phyloP scores from a whole-genome alignment of 2,888 invertebrate genomes.

The Sphaerophoria taeniata region DNA sequence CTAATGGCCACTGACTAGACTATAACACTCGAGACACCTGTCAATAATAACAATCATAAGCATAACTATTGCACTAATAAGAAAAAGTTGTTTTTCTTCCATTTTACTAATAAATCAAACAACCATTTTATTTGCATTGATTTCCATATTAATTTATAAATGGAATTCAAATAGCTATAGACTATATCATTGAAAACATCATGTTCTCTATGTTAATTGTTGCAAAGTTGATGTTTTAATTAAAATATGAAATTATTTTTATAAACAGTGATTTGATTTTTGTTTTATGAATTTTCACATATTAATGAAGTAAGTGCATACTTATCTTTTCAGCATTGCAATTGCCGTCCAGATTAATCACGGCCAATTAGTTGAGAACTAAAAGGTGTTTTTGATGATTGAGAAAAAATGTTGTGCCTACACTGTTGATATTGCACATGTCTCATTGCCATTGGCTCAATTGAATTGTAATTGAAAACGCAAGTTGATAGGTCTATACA shows the following conservation, averaged over 20 bases:
- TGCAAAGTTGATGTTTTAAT: conserved; percentile 40
- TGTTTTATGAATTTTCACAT: conserved; percentile 28
- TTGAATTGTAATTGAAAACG: conserved; percentile 19
- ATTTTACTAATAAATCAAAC: neutral
- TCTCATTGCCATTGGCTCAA: conserved; percentile 24
- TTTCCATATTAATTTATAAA: conserved; percentile 39
- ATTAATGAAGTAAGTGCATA: neutral
- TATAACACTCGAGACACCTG: conserved; percentile 61
- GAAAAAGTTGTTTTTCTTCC: conserved; percentile 29
- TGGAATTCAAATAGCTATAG: conserved; percentile 50
- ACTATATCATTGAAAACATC: conserved; percentile 42
- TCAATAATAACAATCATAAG: conserved; percentile 64
- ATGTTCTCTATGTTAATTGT: conserved; percentile 36
- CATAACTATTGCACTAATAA: conserved; percentile 30
- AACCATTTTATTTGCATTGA: conserved; percentile 26
- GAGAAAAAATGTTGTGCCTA: neutral
- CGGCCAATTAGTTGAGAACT: conserved; percentile 18
- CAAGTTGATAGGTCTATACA: neutral
- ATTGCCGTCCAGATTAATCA: neutral
- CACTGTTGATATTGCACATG: neutral
- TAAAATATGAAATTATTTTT: conserved; percentile 25
- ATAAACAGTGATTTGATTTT: neutral
- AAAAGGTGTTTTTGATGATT: conserved; percentile 29
- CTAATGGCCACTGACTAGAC: conserved; percentile 15
- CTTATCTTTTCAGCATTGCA: conserved; percentile 8